These are phyloP conservation scores for Leucozona laternaria DNA, from an alignment of 2,888 invertebrate species.

Conservation along the genomic window DNA sequence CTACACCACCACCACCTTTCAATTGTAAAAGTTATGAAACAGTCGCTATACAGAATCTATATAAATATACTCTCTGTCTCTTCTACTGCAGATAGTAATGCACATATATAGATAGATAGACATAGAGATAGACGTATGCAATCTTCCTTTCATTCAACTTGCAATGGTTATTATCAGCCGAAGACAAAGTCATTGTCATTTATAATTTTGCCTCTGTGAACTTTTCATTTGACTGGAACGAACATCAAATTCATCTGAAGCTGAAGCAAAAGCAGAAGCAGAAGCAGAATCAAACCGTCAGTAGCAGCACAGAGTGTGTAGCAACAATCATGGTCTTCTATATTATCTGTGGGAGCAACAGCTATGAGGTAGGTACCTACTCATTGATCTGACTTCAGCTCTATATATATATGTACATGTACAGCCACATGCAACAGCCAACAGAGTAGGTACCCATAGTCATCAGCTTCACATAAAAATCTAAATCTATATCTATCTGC, in stretches of 20 bases:
- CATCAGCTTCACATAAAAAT: conserved; percentile 50
- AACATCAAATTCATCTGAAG: conserved; percentile 41
- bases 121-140: conserved; percentile 17
- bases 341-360: conserved; percentile 36
- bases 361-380: conserved; percentile 25
- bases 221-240: conserved; percentile 74
- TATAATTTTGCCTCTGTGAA: conserved; percentile 74
- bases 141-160: conserved; percentile 56
- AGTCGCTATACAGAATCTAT: conserved; percentile 2
- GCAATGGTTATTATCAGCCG: conserved; percentile 62
- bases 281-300: conserved; percentile 12
- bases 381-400: conserved; percentile 59
- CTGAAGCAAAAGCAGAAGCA: background rate
- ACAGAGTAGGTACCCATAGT: conserved; percentile 2
- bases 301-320: background rate
- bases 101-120: background rate
- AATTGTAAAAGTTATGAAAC: conserved; percentile 72
- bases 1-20: conserved; percentile 42
- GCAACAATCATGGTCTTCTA: conserved; percentile 20
- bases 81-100: background rate
- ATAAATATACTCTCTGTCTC: background rate
- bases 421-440: conserved; percentile 17
- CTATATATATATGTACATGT: background rate
- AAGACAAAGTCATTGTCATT: conserved; percentile 75
- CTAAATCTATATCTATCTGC: conserved; percentile 38